A percentile compares a stretch with the other conserved stretches of the same genome.
Evolutionary conservation across 2,797 vertebrate species (phyloP).

Genomic region (Microctenopoma steveboyesi): DNA sequence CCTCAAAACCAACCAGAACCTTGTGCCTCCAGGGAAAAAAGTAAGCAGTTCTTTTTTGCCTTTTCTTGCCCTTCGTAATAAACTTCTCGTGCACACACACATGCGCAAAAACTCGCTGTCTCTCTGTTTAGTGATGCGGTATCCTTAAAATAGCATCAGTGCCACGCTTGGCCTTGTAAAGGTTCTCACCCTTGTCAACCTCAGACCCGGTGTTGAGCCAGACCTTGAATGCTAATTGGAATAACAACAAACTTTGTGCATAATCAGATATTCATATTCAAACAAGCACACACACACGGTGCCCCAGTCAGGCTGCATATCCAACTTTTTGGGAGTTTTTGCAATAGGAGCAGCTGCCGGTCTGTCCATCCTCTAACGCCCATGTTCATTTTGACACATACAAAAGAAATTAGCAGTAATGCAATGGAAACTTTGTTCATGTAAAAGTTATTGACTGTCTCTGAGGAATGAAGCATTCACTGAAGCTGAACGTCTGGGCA

Average conservation of each 20-base stretch:
- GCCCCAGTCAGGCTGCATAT: slow-evolving; percentile 13
- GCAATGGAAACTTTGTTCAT: neutral
- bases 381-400: slow-evolving; percentile 7
- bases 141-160: slow-evolving; percentile 66
- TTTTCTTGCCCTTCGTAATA: slow-evolving; percentile 64
- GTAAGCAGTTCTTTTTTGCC: slow-evolving; percentile 75
- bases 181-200: slow-evolving; percentile 71
- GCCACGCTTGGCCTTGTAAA: slow-evolving; percentile 49
- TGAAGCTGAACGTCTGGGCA: slow-evolving; percentile 2
- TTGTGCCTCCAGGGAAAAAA: slow-evolving; percentile 98
- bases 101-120: slow-evolving; percentile 3
- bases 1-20: slow-evolving; percentile 99
- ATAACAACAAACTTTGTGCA: slow-evolving; percentile 37
- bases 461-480: slow-evolving; percentile 1
- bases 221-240: slow-evolving; percentile 64
- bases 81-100: slow-evolving; percentile 45
- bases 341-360: slow-evolving; percentile 16
- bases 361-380: neutral
- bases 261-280: slow-evolving; percentile 62
- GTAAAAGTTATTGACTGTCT: neutral
- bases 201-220: slow-evolving; percentile 37
- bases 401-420: neutral
- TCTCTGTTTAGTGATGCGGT: slow-evolving; percentile 48
- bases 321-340: slow-evolving; percentile 20
- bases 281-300: slow-evolving; percentile 40